Percentiles rank a stretch among this genome's conserved stretches.
phyloP scores from a whole-genome alignment of 2,888 invertebrate species.

The Mythimna lalbum region DNA sequence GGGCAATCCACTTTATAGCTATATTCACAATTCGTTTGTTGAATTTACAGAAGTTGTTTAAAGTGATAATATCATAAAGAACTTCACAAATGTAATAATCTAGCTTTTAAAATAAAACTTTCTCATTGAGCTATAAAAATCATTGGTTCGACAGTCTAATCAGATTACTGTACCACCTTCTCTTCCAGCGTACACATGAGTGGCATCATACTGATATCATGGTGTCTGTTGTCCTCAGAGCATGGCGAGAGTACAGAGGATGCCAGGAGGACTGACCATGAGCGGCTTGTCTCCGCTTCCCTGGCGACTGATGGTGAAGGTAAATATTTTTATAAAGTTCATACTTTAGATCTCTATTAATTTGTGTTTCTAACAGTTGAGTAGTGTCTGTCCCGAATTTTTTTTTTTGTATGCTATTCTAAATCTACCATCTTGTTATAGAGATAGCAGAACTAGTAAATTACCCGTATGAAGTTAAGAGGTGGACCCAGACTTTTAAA shows the following conservation, averaged over 20 bases:
- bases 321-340: conserved; percentile 80
- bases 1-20: no score
- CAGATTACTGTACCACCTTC: neutral
- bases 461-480: neutral
- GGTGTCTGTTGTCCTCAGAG: conserved; percentile 77
- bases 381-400: no score
- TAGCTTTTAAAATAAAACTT: neutral
- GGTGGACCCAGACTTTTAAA: no score
- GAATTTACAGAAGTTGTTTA: no score
- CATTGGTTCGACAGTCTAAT: neutral
- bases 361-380: no score
- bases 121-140: neutral
- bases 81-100: neutral
- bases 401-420: no score
- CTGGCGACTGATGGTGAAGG: conserved; percentile 96
- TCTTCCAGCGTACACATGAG: neutral
- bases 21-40: no score
- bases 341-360: no score
- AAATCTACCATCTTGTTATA: neutral
- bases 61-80: no score
- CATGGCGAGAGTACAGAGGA: conserved; percentile 93
- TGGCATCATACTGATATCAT: conserved; percentile 29
- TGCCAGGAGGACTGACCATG: conserved; percentile 91
- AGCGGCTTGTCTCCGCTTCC: conserved; percentile 93
- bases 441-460: neutral